Evolutionary conservation across 2,797 vertebrate genomes (phyloP), one percentile per base, ranked within the genome.

Genomic region (Melanotaenia maccullochi): DNA sequence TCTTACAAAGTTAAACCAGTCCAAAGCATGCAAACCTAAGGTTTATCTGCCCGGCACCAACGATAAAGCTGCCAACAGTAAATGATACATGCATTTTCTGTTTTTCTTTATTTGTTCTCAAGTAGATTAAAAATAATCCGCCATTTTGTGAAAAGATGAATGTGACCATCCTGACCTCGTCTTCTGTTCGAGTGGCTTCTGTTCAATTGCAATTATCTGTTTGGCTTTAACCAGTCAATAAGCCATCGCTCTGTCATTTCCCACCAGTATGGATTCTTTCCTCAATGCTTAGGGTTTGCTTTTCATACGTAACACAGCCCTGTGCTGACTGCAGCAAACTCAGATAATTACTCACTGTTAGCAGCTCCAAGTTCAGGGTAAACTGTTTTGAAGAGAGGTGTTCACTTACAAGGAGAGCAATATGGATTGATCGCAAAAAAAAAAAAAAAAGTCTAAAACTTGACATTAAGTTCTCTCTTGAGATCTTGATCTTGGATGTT

Each of bases 1-100:
- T 87, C 85, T 78, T 63, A 77, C 62, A 79, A 84, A 71, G 65
- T 77, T 83, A 70, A 71, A 82, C 52, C 57, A 65, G 60, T 14
- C 42, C 22, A 71, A 81, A 82, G 68, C 66, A 80, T 66, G 35
- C 22, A 79, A 66, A 36, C 49, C 13, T 3, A 28, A 3, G 28
- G 28, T 28, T 28, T 28, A 28, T 28, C 28, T 30, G 54, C 28
- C n/a, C 22, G 59, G 38, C 18, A 38, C 22, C 55, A 32, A 5
- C 0, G 11, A 32, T 8, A 22, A 47, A 35, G 22, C 12, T 12
- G 30, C 33, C 28, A 28, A 44, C 60, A 56, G 30, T n/a, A 24
- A 47, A 14, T 18, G 30, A 20, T 63, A 30, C 72, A 51, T 3
- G 13, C 9, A 3, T 9, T 44, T 54, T 65, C 5, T 7, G 25